Base-by-base conservation (phyloP, 1,140 invertebrate species). In the Zaprionus capensis region DNA sequence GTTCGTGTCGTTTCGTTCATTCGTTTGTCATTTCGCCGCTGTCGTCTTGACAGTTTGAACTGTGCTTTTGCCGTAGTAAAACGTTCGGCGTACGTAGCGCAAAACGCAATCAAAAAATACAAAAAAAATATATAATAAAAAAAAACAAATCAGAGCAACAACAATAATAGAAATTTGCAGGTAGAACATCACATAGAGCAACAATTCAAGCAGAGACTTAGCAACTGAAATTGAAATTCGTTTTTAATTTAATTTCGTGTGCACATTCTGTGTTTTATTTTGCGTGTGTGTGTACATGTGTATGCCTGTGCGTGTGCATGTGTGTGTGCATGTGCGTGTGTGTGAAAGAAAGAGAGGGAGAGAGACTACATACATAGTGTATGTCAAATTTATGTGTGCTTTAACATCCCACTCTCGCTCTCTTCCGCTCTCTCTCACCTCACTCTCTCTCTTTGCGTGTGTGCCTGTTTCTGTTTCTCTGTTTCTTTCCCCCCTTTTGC, bases 1-100 rank as follows among this genome's bases (percentile, higher is more conserved):
- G 57, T 49, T 49, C 20, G 44, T 46, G 41, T n/a, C 15, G 34
- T 17, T 62, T 31, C 31, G 49, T 38, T 57, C 59, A 51, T 67
- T 72, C 76, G 71, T 51, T 44, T n/a, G 61, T 53, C 68, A 71
- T 76, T 76, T 71, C 63, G 74, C 57, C 66, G 65, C 14, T 58
- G 71, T 57, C 71, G 67, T 81, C 76, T 74, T 84, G 78, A 65
- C 81, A 90, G 87, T 88, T 79, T 69, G 65, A 74, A 72, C 73
- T 77, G 81, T 88, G 81, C 78, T 90, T 84, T 80, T 88, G 81
- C 72, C 66, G 82, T 53, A 66, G 68, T 69, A 71, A 66, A 80
- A 76, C 80, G 68, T 76, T 64, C 46, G 44, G 62, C 62, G 56
- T 76, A 53, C 57, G 71, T 59, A 80, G 78, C 70, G 69, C 71